Evolutionary conservation across 2,113 vertebrate genomes (phyloP), one percentile per base, ranked within the genome.

Genomic region (Melanocharis versteri): DNA sequence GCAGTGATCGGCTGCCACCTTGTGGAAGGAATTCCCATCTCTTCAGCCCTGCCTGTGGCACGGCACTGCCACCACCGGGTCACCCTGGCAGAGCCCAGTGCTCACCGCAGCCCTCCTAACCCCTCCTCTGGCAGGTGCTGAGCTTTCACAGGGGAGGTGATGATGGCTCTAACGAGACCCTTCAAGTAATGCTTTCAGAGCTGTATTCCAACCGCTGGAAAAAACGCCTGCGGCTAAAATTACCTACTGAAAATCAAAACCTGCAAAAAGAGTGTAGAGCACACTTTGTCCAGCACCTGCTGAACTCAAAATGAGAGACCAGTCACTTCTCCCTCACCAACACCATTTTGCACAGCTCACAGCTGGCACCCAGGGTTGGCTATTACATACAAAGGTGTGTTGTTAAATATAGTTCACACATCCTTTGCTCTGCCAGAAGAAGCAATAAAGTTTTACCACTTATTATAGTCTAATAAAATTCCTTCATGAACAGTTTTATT

Each of bases 1-100:
- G 54, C 30, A 76, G 40, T 3, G 56, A 90, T 35, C 5, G 13
- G 68, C 73, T 95, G 95, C 95, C 53, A 16, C 79, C 96, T 54
- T 39, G 69, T 82, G 95, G 94, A 54, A 51, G 45, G 79, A n/a
- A 27, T 1, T 54, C 14, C 14, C 0, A 1, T 35, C 22, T 35
- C 47, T 72, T 8, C 40, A 42, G 17, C 13, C 15, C 15, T 8
- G 65, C 35, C 60, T 1, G 3, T 1, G n/a, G 53, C 89, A 35
- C 58, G 0, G 66, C 80, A 78, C 65, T 73, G 93, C 75, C 86
- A 89, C 62, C 83, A 8, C 2, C 2, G 7, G 84, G 66, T 33
- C 50, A 80, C 35, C 2, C 13, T 13, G 58, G 5, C 10, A 27
- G 26, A 62, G 71, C 50, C 13, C 65, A 6, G 3, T 0, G 45